phyloP scores from a whole-genome alignment of 2,888 invertebrate species.

The Bellardia pandia region DNA sequence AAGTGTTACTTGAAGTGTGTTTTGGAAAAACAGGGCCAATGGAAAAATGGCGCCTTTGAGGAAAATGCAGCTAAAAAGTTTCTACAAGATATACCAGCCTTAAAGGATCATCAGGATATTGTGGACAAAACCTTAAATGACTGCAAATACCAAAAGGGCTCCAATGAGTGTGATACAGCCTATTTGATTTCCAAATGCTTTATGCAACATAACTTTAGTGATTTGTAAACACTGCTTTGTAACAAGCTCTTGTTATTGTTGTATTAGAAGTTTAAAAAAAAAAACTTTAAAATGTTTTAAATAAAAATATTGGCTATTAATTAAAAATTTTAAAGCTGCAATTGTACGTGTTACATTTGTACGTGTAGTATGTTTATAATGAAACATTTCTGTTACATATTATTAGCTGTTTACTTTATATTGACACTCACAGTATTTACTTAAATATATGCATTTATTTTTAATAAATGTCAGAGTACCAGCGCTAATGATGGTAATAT shows the following conservation, averaged over 20 bases:
- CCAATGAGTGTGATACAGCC: slow-evolving; percentile 80
- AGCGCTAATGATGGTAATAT: too few species aligned
- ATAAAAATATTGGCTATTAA: too few species aligned
- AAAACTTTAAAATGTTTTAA: too few species aligned
- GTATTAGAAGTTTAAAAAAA: neutral
- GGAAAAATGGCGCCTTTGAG: slow-evolving; percentile 78
- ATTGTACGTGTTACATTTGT: too few species aligned
- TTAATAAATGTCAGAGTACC: too few species aligned
- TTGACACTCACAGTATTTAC: too few species aligned
- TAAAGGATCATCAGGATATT: slow-evolving; percentile 76
- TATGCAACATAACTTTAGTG: slow-evolving; percentile 74
- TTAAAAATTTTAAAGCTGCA: too few species aligned
- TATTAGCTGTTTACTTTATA: too few species aligned
- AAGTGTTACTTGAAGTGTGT: slow-evolving; percentile 80
- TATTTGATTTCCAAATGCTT: slow-evolving; percentile 80
- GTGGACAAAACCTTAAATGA: slow-evolving; percentile 75
- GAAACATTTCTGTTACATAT: too few species aligned
- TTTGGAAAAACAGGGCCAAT: slow-evolving; percentile 79
- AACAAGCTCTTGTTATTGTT: neutral
- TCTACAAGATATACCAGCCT: slow-evolving; percentile 74
- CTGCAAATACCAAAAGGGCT: slow-evolving; percentile 78
- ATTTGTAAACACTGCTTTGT: neutral
- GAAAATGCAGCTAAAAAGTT: slow-evolving; percentile 72
- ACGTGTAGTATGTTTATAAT: too few species aligned
- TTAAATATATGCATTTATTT: too few species aligned